Evolutionary conservation across 1,140 invertebrate species (phyloP), one percentile per base, ranked within the genome.

Genomic region (Cyphomyrmex costatus): DNA sequence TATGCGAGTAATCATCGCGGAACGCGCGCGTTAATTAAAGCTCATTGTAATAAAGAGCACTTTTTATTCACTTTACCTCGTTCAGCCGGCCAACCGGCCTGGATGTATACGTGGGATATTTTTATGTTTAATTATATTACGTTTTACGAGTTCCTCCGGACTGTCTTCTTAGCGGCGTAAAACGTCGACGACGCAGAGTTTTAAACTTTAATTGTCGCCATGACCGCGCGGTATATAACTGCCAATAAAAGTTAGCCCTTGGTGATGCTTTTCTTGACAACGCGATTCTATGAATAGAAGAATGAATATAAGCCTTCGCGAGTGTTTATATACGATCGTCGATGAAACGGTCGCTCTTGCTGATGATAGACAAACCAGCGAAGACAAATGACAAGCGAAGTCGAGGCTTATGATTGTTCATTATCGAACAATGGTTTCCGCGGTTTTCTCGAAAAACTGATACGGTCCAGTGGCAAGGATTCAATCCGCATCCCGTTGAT

Each of bases 41-140:
- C 92, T 93, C 91, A 93, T 93, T 93, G 92, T 93, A 93, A 93
- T 93, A 93, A 93, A 93, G 92, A 93, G 86, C 87, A 86, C 88
- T 92, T 92, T 93, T 93, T 92, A 90, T 92, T 92, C 92, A 85
- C 90, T 87, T 89, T 87, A 86, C 83, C 86, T 90, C 89, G 86
- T 88, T 91, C 89, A 87, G 66, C 61, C 87, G 66, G 82, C 86
- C 65, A 88, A 78, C 74, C 80, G 66, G 77, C 84, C 79, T 83
- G 79, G 51, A 51, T 56, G 60, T 80, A 70, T 71, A 36, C 36
- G 60, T 60, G 49, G 86, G 66, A 89, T 90, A 93, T 93, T 93
- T 93, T 93, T 92, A 92, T 90, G 91, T 91, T 93, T 91, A 92
- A 92, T 91, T 91, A 92, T 89, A 89, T 92, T 90, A 92, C 86